These are phyloP conservation scores for Ictalurus furcatus DNA, from an alignment of 2,113 vertebrate species.

Conservation along the genomic window DNA sequence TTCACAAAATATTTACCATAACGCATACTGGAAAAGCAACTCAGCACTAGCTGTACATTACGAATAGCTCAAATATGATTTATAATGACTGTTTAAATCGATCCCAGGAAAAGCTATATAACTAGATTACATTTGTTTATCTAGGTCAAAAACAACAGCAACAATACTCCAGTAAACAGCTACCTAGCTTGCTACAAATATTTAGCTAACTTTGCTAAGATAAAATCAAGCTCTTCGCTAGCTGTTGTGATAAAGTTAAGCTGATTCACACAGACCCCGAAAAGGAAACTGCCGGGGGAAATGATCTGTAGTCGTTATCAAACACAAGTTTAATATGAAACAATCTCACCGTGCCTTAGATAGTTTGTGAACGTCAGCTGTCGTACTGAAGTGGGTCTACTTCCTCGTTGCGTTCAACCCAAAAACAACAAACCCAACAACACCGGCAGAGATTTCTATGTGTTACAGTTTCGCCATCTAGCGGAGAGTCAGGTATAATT, in stretches of 20 bases:
- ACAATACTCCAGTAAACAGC: background rate
- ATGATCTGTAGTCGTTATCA: background rate
- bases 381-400: background rate
- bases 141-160: background rate
- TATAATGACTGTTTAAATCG: background rate
- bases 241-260: background rate
- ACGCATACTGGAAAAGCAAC: background rate
- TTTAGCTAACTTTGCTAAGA: background rate
- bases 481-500: background rate
- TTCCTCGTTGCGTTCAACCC: background rate
- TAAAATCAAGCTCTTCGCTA: background rate
- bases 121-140: background rate
- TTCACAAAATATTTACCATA: background rate
- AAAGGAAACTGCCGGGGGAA: background rate
- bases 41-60: background rate
- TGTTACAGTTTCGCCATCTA: background rate
- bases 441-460: background rate
- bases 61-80: background rate
- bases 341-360: background rate
- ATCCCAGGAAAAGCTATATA: background rate
- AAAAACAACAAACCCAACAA: background rate
- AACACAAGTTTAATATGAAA: background rate
- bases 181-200: slow-evolving; percentile 6
- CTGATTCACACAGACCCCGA: background rate
- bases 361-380: slow-evolving; percentile 8